These are phyloP conservation scores for Megaceryle torquata DNA, from an alignment of 2,113 vertebrate species.

Conservation along the genomic window DNA sequence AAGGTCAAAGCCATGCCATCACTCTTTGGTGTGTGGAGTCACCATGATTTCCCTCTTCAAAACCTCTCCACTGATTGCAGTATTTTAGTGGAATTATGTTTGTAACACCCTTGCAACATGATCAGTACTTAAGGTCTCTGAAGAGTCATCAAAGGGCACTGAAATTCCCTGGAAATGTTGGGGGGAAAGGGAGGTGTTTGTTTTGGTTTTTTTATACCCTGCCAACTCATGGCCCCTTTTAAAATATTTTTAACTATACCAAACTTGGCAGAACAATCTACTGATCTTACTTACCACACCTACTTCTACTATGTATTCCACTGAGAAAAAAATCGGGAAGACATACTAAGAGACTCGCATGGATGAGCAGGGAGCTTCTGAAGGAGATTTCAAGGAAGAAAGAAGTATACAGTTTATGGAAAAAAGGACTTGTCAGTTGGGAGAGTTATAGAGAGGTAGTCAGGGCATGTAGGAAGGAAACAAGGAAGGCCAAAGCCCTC, in stretches of 20 bases:
- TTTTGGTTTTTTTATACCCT: no score
- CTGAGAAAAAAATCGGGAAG: no score
- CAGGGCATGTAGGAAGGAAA: no score
- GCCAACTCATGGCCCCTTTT: no score
- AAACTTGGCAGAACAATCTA: not conserved
- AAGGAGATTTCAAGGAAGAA: no score
- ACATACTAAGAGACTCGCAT: no score
- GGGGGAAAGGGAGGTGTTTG: no score
- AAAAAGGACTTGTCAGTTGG: no score
- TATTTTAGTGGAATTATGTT: not conserved
- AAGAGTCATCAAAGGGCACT: not conserved
- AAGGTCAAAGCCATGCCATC: not conserved
- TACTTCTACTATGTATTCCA: not conserved
- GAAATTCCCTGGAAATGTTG: not conserved
- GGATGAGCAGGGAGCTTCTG: no score
- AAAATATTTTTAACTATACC: not conserved
- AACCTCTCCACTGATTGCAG: not conserved
- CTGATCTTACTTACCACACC: rapidly evolving
- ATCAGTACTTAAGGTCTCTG: not conserved
- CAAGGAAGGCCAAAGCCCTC: no score
- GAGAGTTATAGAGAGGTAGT: no score
- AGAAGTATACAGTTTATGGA: no score
- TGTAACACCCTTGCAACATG: not conserved
- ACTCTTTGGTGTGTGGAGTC: not conserved
- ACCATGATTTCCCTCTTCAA: not conserved